These are phyloP conservation scores for Adoxophyes honmai DNA, from an alignment of 1,140 invertebrate genomes.

Conservation along the genomic window DNA sequence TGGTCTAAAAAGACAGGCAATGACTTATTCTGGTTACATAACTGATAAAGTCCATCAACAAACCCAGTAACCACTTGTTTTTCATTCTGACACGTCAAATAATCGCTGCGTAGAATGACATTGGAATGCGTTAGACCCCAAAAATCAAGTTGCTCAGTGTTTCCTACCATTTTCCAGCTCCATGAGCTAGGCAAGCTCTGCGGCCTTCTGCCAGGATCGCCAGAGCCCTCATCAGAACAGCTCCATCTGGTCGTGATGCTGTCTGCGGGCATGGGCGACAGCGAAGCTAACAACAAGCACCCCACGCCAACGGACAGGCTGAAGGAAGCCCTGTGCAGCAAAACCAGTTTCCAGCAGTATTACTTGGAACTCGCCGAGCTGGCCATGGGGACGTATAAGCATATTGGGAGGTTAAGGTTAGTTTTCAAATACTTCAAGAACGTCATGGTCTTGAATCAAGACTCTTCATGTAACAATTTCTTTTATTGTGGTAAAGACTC, in stretches of 20 bases:
- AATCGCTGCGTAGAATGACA: no score
- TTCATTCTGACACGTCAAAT: no score
- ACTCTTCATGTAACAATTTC: no score
- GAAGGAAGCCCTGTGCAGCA: slow-evolving; percentile 94
- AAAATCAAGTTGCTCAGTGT: no score
- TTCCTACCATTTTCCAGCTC: slow-evolving; percentile 79
- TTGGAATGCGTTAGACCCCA: no score
- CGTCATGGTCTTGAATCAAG: no score
- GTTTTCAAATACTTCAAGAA: slow-evolving; percentile 14
- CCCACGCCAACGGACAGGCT: slow-evolving; percentile 89
- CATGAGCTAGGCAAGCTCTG: slow-evolving; percentile 92
- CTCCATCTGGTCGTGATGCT: slow-evolving; percentile 93
- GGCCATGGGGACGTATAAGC: slow-evolving; percentile 97
- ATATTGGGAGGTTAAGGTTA: slow-evolving; percentile 86
- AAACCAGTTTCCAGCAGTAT: slow-evolving; percentile 92
- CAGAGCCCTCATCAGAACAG: slow-evolving; percentile 90
- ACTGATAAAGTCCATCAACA: no score
- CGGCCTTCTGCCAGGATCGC: slow-evolving; percentile 90
- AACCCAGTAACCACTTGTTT: no score
- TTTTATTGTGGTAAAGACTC: no score
- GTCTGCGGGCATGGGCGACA: slow-evolving; percentile 92
- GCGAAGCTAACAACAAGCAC: slow-evolving; percentile 63
- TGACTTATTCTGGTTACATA: no score
- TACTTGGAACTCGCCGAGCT: slow-evolving; percentile 96
- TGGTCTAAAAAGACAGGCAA: no score